These are phyloP conservation scores for Aphaenogaster rudis DNA, from an alignment of 1,140 invertebrate genomes.

Conservation along the genomic window DNA sequence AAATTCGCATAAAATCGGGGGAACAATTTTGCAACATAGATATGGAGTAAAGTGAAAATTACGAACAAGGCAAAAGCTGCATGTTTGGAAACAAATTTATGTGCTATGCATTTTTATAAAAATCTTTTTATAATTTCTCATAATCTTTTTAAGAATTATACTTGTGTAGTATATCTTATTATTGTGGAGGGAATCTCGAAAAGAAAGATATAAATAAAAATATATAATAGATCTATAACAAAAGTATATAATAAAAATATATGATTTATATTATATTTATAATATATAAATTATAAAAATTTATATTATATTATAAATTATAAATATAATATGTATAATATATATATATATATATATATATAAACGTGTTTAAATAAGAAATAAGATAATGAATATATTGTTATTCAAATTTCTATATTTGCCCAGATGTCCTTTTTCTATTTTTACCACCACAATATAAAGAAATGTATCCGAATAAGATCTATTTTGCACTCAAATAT, in stretches of 20 bases:
- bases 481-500: not conserved
- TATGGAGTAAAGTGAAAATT: not conserved
- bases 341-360: conserved; percentile 11
- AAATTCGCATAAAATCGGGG: not conserved
- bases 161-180: not conserved
- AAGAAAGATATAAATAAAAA: not conserved
- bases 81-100: not conserved
- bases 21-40: not conserved
- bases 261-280: too few relatives aligned
- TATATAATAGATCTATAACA: not conserved
- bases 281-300: too few relatives aligned
- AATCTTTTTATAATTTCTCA: not conserved
- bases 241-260: too few relatives aligned
- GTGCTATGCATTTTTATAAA: not conserved
- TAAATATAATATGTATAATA: not conserved
- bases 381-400: not conserved
- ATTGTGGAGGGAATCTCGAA: not conserved
- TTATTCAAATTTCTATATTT: conserved; percentile 1
- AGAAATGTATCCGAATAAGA: not conserved
- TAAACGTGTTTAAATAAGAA: not conserved
- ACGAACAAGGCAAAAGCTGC: not conserved
- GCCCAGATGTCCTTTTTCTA: not conserved
- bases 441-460: not conserved
- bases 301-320: too few relatives aligned
- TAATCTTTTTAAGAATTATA: not conserved